Evolutionary conservation across 2,797 vertebrate species (phyloP), one percentile per base, ranked within the genome.

Genomic region (Tamandua tetradactyla): DNA sequence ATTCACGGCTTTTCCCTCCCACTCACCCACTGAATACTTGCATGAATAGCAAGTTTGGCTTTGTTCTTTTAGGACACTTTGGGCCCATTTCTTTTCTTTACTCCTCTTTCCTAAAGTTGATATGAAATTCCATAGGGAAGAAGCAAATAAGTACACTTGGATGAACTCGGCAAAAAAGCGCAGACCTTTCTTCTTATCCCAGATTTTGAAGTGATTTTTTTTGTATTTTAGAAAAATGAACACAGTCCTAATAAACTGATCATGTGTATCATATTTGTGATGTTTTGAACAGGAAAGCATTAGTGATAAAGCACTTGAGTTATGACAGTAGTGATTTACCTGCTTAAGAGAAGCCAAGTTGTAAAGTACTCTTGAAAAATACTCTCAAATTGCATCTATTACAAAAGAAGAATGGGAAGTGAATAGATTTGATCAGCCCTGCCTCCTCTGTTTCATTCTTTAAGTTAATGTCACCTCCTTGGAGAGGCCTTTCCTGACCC

Each of bases 21-120:
- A 37, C 32, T 75, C 40, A 74, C 62, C 52, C 82, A 10, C 18
- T 35, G 10, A 30, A 25, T 52, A 61, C 75, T 71, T 72, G n/a
- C 4, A 9, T 83, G 85, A 44, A 52, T 27, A 75, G 44, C 75
- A 71, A 40, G 47, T 23, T 66, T 94, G 92, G 84, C 92, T 44
- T 86, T 57, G 74, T 83, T 89, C 89, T 49, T 49, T 76, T 30
- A 61, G 84, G 37, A 88, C 93, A 82, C 82, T 86, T 40, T n/a
- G 91, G 91, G 68, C 80, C 69, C 15, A 72, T 88, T 96, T 84
- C 78, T 81, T 93, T 90, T 84, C 91, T 96, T 88, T 95, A 87
- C 35, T 96, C 92, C 76, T 96, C 93, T 87, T 95, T 88, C 86
- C 66, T 96, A 86, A 96, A 82, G 44, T 85, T 91, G 92, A 95